Percentiles rank a stretch among this genome's conserved stretches.
These are phyloP conservation scores for Lepidonotus clava DNA, from an alignment of 2,888 invertebrate genomes.

Conservation along the genomic window DNA sequence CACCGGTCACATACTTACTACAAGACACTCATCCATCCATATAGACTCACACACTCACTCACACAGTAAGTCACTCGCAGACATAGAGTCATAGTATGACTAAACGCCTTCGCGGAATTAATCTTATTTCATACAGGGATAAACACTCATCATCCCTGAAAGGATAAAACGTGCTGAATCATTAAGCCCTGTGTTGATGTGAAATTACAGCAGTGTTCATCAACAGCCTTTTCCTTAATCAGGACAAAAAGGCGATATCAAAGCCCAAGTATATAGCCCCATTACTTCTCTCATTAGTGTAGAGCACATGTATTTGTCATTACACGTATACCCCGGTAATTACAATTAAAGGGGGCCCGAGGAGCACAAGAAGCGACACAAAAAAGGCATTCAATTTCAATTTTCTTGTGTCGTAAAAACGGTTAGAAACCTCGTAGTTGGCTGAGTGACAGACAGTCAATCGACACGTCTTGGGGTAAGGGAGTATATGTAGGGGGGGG, in stretches of 20 bases:
- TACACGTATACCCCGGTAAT: slow-evolving; percentile 45
- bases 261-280: slow-evolving; percentile 21
- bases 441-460: slow-evolving; percentile 18
- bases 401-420: slow-evolving; percentile 38
- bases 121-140: slow-evolving; percentile 13
- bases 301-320: slow-evolving; percentile 24
- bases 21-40: no score
- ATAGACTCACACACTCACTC: not conserved
- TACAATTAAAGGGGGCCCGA: slow-evolving; percentile 24
- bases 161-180: not conserved
- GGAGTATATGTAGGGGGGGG: not conserved
- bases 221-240: slow-evolving; percentile 22
- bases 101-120: not conserved
- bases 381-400: slow-evolving; percentile 41
- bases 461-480: not conserved
- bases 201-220: slow-evolving; percentile 31
- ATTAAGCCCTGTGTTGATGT: slow-evolving; percentile 28
- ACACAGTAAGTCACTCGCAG: not conserved
- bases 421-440: slow-evolving; percentile 26
- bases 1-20: no score
- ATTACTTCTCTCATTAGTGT: slow-evolving; percentile 21
- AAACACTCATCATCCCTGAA: not conserved
- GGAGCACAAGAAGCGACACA: not conserved
- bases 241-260: slow-evolving; percentile 29
- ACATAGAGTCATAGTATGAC: not conserved